These are phyloP conservation scores for Megastigmus dorsalis DNA, from an alignment of 2,888 invertebrate genomes.

Conservation along the genomic window DNA sequence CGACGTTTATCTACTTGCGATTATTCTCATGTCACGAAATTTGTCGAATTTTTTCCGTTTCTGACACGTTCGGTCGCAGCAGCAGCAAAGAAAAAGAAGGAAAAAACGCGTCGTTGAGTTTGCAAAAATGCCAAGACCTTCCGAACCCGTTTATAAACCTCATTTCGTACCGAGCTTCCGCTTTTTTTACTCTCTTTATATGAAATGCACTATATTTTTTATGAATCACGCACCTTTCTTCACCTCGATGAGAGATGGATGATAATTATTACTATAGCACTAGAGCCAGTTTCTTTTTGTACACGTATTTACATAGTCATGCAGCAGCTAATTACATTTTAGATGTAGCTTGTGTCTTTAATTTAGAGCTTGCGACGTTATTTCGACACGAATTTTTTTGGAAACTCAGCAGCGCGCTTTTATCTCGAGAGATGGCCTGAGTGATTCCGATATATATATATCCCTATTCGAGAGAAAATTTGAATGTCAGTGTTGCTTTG, in stretches of 20 bases:
- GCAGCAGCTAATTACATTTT: constrained; percentile 19
- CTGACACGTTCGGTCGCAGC: background rate
- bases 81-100: background rate
- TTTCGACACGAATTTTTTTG: constrained; percentile 13
- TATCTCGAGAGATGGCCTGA: background rate
- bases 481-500: constrained; percentile 6
- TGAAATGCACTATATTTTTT: background rate
- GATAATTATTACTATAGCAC: too few species aligned
- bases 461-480: background rate
- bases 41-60: background rate
- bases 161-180: background rate
- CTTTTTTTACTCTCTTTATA: background rate
- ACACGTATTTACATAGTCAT: background rate
- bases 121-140: background rate
- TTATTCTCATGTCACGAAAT: background rate
- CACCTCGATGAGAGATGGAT: too few species aligned
- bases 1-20: constrained; percentile 22
- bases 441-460: background rate
- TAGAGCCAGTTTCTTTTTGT: background rate
- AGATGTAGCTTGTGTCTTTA: background rate
- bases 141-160: too few species aligned
- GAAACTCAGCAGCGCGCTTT: constrained; percentile 26
- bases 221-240: background rate
- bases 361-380: constrained; percentile 10
- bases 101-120: constrained; percentile 29